phyloP scores from a whole-genome alignment of 2,797 vertebrate species.

The Perodicticus potto region DNA sequence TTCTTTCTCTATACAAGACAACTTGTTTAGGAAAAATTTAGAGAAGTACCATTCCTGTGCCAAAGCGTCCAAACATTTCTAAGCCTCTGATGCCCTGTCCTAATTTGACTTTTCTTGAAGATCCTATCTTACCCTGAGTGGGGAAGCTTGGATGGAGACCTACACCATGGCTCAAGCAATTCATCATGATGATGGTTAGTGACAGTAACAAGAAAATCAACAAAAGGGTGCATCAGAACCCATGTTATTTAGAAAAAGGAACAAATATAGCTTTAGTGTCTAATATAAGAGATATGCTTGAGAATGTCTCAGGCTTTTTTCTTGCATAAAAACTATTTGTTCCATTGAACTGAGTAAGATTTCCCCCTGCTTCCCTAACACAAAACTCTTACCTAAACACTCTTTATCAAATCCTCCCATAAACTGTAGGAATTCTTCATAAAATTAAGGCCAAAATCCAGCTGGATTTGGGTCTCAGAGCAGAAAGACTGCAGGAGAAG shows the following conservation, averaged over 20 bases:
- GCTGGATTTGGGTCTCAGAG: not conserved
- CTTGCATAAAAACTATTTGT: not conserved
- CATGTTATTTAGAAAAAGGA: constrained; percentile 32
- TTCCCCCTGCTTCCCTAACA: not conserved
- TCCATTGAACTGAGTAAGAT: not conserved
- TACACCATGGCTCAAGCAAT: not conserved
- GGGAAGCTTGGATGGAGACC: not conserved
- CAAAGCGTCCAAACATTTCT: not conserved
- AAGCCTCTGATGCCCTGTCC: not conserved
- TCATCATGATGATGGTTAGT: not conserved
- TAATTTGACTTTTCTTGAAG: not conserved
- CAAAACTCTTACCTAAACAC: not conserved
- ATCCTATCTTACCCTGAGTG: not conserved
- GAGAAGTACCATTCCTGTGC: not conserved
- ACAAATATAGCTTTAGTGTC: not conserved
- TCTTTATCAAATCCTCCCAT: not conserved
- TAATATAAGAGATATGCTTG: not conserved
- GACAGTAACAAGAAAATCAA: not conserved
- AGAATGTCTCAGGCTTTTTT: not conserved
- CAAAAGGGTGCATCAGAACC: not conserved
- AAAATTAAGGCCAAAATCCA: not conserved
- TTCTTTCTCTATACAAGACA: not conserved
- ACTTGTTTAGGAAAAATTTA: not conserved
- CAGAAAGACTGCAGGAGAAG: not conserved
- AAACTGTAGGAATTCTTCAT: not conserved